These are phyloP conservation scores for Lagorchestes hirsutus DNA, from an alignment of 2,797 vertebrate species.

Conservation along the genomic window DNA sequence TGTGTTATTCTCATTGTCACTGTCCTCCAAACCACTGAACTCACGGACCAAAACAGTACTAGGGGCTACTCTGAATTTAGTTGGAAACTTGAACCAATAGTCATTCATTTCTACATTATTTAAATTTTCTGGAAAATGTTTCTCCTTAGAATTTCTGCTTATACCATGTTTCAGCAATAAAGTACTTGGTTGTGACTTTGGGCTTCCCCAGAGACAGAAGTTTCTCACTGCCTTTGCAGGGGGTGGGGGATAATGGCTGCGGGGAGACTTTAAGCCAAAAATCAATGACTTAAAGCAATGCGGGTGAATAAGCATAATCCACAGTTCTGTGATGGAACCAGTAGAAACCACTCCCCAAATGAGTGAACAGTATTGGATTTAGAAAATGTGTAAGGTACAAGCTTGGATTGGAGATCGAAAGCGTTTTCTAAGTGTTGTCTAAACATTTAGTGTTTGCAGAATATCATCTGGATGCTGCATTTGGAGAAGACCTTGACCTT, in stretches of 20 bases:
- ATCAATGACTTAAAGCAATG: neutral
- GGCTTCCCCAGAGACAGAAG: neutral
- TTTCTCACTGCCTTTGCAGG: neutral
- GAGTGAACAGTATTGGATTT: neutral
- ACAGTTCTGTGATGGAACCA: neutral
- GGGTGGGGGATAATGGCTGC: accelerated
- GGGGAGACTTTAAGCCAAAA: neutral
- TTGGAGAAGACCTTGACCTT: neutral
- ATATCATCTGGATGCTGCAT: neutral
- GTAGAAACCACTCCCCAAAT: neutral
- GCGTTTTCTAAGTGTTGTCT: neutral
- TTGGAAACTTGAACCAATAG: neutral
- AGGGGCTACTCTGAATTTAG: neutral
- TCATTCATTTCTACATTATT: neutral
- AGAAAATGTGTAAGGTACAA: neutral
- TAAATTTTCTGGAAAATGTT: neutral
- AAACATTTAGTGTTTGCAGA: neutral
- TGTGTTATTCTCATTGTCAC: neutral
- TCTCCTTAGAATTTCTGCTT: neutral
- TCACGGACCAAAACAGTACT: neutral
- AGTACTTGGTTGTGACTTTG: neutral
- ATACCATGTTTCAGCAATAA: neutral
- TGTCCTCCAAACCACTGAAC: neutral
- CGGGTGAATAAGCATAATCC: neutral
- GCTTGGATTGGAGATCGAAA: neutral